Conservation (phyloP, 1,140 invertebrate genomes). For the Lepidurus packardi region DNA sequence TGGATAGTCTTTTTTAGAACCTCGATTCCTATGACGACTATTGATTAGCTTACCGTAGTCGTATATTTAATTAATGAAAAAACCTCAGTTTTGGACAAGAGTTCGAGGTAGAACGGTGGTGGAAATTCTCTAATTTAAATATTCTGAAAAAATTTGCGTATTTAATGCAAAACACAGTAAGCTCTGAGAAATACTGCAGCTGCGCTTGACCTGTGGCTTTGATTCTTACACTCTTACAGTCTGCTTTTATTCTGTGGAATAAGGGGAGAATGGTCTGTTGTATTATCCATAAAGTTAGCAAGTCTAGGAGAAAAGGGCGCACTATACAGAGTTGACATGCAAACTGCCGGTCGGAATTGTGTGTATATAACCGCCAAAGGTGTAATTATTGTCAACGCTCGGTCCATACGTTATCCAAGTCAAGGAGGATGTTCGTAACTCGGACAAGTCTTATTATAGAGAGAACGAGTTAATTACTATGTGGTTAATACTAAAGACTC, state of each 20-base stretch:
- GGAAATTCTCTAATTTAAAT: too few species aligned
- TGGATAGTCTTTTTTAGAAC: background rate
- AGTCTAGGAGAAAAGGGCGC: background rate
- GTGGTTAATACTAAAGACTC: background rate
- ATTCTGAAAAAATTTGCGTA: background rate
- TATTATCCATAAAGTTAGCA: background rate
- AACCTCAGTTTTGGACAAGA: background rate
- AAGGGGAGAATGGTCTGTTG: background rate
- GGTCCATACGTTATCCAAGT: background rate
- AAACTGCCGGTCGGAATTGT: background rate
- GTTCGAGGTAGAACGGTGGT: too few species aligned
- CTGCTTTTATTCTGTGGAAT: background rate
- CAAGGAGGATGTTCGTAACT: background rate
- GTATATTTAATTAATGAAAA: background rate
- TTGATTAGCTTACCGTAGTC: background rate
- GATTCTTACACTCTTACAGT: background rate
- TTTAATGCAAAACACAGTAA: background rate
- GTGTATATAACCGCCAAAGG: background rate
- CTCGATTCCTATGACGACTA: background rate
- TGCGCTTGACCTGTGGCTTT: background rate
- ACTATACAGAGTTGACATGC: background rate
- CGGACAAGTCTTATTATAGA: background rate
- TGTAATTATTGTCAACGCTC: slow-evolving; percentile 5
- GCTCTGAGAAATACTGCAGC: background rate
- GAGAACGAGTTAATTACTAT: background rate